A percentile compares a stretch with the other conserved stretches of the same genome.
Evolutionary conservation across 1,140 invertebrate species (phyloP).

Genomic region (Sweltsa coloradensis): DNA sequence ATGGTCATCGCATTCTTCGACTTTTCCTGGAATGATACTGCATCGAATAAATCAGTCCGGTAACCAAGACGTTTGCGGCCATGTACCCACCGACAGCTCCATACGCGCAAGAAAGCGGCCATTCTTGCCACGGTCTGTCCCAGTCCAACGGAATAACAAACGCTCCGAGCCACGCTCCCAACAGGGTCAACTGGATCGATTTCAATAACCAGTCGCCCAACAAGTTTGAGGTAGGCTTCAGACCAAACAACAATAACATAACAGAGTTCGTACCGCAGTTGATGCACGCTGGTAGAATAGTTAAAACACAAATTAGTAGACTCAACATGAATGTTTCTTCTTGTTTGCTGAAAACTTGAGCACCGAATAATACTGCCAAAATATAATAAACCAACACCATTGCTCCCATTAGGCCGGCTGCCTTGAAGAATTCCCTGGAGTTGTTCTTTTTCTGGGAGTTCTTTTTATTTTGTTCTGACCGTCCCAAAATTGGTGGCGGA

Average conservation of each 20-base stretch:
- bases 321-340: slow-evolving; percentile 62
- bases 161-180: slow-evolving; percentile 81
- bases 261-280: slow-evolving; percentile 43
- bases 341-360: slow-evolving; percentile 46
- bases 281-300: slow-evolving; percentile 47
- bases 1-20: no score
- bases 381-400: slow-evolving; percentile 39
- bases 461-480: slow-evolving; percentile 22
- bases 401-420: slow-evolving; percentile 18
- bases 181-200: slow-evolving; percentile 30
- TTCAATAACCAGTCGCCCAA: slow-evolving; percentile 23
- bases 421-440: slow-evolving; percentile 28
- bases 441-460: slow-evolving; percentile 19
- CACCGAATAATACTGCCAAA: slow-evolving; percentile 60
- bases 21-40: no score
- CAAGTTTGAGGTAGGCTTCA: slow-evolving; percentile 29
- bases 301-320: slow-evolving; percentile 47
- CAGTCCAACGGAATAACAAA: slow-evolving; percentile 84
- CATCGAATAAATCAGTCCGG: no score
- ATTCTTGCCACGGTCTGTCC: slow-evolving; percentile 79
- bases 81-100: slow-evolving; percentile 52
- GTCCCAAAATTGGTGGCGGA: slow-evolving; percentile 18
- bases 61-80: slow-evolving; percentile 8
- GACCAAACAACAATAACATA: slow-evolving; percentile 37
- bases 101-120: slow-evolving; percentile 64